Evolutionary conservation across 1,140 invertebrate species (phyloP).

Genomic region (Gryllus bimaculatus): DNA sequence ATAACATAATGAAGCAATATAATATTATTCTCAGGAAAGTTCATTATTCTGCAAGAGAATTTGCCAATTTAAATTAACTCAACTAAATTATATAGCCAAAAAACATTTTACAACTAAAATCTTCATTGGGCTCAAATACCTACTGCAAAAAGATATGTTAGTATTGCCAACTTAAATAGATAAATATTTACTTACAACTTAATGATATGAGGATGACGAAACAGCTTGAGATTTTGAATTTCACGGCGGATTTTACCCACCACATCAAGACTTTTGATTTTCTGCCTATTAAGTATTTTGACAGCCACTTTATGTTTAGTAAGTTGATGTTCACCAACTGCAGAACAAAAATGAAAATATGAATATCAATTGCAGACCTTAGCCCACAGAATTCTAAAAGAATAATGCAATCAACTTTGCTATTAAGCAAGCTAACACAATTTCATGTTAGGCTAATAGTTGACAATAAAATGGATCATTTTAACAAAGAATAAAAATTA

Average conservation of each 20-base stretch:
- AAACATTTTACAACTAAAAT: neutral
- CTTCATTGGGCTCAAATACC: neutral
- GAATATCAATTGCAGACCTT: neutral
- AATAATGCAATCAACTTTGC: too few relatives aligned
- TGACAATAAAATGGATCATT: too few relatives aligned
- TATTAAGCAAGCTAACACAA: too few relatives aligned
- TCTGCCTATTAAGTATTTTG: slow-evolving; percentile 96
- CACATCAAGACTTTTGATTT: slow-evolving; percentile 98
- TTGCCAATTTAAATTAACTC: neutral
- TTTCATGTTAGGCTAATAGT: too few relatives aligned
- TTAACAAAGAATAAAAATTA: too few relatives aligned
- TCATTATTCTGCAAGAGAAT: neutral
- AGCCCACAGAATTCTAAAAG: too few relatives aligned
- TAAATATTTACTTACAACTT: slow-evolving; percentile 70
- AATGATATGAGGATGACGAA: slow-evolving; percentile 98
- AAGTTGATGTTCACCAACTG: slow-evolving; percentile 91
- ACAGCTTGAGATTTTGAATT: slow-evolving; percentile 98
- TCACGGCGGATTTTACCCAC: slow-evolving; percentile 97
- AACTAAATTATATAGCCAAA: neutral
- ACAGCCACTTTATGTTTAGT: slow-evolving; percentile 98
- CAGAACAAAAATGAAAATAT: slow-evolving; percentile 26
- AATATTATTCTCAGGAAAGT: too few relatives aligned
- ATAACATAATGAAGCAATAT: too few relatives aligned
- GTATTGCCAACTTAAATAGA: neutral
- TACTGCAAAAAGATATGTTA: too few relatives aligned